These are phyloP conservation scores for Nesometra sesokonis DNA, from an alignment of 35 echinoderm and acorn worm genomes.

Conservation along the genomic window DNA sequence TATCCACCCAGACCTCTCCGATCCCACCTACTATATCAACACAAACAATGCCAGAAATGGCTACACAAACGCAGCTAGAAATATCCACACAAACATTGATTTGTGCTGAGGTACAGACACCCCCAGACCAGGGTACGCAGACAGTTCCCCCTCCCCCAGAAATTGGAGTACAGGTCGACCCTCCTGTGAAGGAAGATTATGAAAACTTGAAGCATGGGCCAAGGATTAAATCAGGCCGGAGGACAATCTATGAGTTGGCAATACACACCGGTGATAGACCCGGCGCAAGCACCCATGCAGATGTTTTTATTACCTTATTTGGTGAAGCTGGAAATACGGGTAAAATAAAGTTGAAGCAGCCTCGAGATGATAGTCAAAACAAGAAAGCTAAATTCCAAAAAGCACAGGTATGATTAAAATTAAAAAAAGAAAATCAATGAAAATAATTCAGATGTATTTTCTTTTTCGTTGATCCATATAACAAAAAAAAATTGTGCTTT, in stretches of 20 bases:
- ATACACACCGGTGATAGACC: slow-evolving; percentile 79
- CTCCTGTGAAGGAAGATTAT: slow-evolving; percentile 35
- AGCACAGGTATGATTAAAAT: slow-evolving; percentile 84
- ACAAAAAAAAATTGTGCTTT: too few relatives aligned
- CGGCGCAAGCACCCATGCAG: slow-evolving; percentile 87
- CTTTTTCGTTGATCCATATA: too few relatives aligned
- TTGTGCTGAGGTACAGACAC: neutral
- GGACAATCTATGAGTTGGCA: slow-evolving; percentile 82
- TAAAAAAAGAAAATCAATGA: too few relatives aligned
- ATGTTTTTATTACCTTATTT: slow-evolving; percentile 78
- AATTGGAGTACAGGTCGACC: slow-evolving; percentile 20
- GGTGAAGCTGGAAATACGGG: slow-evolving; percentile 93
- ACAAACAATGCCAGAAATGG: slow-evolving; percentile 69
- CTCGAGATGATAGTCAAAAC: slow-evolving; percentile 42
- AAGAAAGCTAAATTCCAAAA: slow-evolving; percentile 82
- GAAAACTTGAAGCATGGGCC: slow-evolving; percentile 89
- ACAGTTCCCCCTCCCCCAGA: slow-evolving; percentile 25
- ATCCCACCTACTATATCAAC: slow-evolving; percentile 43
- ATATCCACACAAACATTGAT: slow-evolving; percentile 77
- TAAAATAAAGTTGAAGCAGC: slow-evolving; percentile 94
- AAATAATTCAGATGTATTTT: too few relatives aligned
- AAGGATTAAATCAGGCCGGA: slow-evolving; percentile 75
- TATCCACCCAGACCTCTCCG: slow-evolving; percentile 45
- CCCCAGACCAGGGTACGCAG: slow-evolving; percentile 53
- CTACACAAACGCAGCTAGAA: slow-evolving; percentile 45